phyloP scores from a whole-genome alignment of 1,140 invertebrate genomes.

The Frieseomelitta varia region DNA sequence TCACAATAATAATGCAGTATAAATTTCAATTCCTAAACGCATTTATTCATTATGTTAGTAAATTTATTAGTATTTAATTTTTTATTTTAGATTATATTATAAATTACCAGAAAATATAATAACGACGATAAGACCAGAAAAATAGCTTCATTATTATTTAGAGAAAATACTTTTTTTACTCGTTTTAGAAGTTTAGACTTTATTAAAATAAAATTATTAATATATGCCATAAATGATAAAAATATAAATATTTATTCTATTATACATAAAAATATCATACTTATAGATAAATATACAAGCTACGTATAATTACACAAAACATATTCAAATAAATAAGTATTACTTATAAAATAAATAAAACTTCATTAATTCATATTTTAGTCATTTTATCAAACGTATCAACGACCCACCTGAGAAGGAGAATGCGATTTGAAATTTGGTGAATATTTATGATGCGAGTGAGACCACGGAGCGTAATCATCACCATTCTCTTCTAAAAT shows the following conservation, averaged over 20 bases:
- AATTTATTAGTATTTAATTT: background rate
- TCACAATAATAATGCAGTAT: background rate
- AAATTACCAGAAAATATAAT: background rate
- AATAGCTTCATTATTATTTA: background rate
- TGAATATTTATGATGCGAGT: slow-evolving; percentile 79
- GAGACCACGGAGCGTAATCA: slow-evolving; percentile 82
- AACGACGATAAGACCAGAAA: background rate
- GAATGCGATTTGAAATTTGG: slow-evolving; percentile 82
- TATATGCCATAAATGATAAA: slow-evolving; percentile 1
- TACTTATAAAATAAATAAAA: background rate
- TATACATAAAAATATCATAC: slow-evolving; percentile 3
- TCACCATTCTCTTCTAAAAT: slow-evolving; percentile 85
- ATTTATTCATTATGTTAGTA: background rate
- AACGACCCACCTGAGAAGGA: slow-evolving; percentile 80
- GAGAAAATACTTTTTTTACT: background rate
- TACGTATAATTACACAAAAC: background rate
- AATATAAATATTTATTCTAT: background rate
- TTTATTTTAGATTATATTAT: background rate
- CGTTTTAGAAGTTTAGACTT: background rate
- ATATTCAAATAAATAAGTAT: background rate
- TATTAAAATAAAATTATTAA: background rate
- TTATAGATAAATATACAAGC: background rate
- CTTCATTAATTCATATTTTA: background rate
- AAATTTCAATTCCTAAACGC: background rate
- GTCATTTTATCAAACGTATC: background rate